Base-by-base conservation (phyloP, 2,888 invertebrate species). In the Thereva nobilitata region DNA sequence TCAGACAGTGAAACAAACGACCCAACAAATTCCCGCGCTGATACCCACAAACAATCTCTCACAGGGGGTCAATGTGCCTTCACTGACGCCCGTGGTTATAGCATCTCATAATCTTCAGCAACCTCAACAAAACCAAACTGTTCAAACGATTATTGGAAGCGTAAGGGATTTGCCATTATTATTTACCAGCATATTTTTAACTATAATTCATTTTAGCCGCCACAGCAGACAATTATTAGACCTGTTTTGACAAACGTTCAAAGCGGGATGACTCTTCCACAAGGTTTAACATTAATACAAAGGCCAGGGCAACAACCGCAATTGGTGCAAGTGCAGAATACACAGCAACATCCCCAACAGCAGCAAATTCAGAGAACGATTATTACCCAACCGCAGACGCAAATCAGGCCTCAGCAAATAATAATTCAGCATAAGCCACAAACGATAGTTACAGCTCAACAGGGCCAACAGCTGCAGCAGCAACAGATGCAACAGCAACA, bases 291-390 rank as follows among this genome's bases (percentile, higher is more conserved):
- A 50, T 73, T 81, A 34, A 81, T 81, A 63, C 81, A 81, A 71
- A 75, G 81, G 64, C 80, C 80, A 49, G 81, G 81, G 7, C 81
- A 80, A 70, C 81, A 79, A 70, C 80, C 81, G 41, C 80, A 80
- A 73, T 68, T 81, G 67, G 80, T 81, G 68, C 81, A 81, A 74
- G 78, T 80, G 68, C 81, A 80, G 70, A 75, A 77, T 50, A 75
- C 76, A 66, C 75, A 74, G n/a, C 66, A 75, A 57, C 71, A 68
- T 54, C 73, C 73, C 35, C 75, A 72, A 42, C 72, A 71, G 34
- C 70, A 67, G 34, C 63, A 54, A 42, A 73, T 74, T 50, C 78
- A 78, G 70, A 76, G 80, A 69, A 80, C 80, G 37, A 79, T 81
- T 55, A 77, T 79, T 53, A 78, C 80, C 38, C 68, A 66, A 40